Evolutionary conservation across 2,888 invertebrate genomes (phyloP).

Genomic region (Perizoma affinitatum): DNA sequence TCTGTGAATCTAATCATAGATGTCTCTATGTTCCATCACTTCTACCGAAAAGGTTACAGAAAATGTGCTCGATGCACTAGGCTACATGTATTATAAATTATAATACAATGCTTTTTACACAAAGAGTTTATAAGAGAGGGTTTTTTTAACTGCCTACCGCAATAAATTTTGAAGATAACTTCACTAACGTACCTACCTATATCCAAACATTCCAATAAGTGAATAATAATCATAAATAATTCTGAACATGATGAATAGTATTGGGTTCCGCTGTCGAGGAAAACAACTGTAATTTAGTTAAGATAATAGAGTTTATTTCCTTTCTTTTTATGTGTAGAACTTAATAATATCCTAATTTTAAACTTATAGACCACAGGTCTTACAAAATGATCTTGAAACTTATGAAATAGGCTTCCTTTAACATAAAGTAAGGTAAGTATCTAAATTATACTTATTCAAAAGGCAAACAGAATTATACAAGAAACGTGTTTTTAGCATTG

Average conservation of each 20-base stretch:
- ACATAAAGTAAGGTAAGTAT: background rate
- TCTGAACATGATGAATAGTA: too few species aligned
- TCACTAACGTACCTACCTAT: too few species aligned
- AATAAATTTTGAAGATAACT: too few species aligned
- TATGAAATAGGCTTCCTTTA: conserved; percentile 20
- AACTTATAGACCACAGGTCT: conserved; percentile 80
- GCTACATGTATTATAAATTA: too few species aligned
- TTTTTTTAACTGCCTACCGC: too few species aligned
- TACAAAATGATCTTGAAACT: conserved; percentile 48
- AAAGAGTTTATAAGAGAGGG: too few species aligned
- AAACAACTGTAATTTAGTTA: background rate
- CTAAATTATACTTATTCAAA: conserved; percentile 1
- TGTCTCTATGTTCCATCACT: background rate
- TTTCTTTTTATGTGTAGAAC: conserved; percentile 41
- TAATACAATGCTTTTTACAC: too few species aligned
- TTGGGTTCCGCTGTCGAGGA: too few species aligned
- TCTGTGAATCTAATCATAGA: background rate
- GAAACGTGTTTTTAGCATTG: background rate
- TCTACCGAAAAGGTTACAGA: too few species aligned
- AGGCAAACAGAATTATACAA: background rate
- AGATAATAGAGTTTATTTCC: conserved; percentile 31
- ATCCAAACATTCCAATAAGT: too few species aligned
- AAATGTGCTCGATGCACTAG: too few species aligned
- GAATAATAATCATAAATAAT: too few species aligned
- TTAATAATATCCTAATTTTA: conserved; percentile 45